These are phyloP conservation scores for Tauraco erythrolophus DNA, from an alignment of 2,113 vertebrate species.

Conservation along the genomic window DNA sequence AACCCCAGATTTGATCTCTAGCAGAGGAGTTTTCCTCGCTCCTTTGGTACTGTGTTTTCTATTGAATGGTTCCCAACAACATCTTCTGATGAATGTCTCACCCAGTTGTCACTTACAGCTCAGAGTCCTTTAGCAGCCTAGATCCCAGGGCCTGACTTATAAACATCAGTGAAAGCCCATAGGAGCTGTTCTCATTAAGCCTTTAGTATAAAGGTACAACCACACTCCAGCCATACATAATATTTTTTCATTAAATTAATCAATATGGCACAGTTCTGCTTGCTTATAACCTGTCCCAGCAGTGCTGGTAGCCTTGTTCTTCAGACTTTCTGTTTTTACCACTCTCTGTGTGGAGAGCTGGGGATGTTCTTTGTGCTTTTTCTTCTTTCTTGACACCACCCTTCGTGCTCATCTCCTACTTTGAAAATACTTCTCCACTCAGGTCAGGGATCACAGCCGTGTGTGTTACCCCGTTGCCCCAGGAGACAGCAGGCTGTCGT, in stretches of 20 bases:
- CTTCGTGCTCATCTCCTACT: background rate
- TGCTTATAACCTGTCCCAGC: background rate
- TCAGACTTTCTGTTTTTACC: background rate
- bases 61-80: accelerated
- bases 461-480: accelerated
- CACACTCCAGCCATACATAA: accelerated
- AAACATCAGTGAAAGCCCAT: accelerated
- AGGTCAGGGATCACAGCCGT: accelerated
- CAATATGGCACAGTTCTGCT: accelerated
- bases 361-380: background rate
- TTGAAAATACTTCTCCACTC: accelerated
- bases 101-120: background rate
- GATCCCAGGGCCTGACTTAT: background rate
- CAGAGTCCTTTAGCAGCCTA: background rate
- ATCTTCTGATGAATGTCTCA: background rate
- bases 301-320: background rate
- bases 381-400: background rate
- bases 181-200: background rate
- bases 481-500: background rate
- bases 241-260: accelerated
- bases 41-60: background rate
- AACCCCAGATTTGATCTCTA: accelerated
- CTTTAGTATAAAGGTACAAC: background rate
- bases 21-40: background rate
- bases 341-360: accelerated